Conservation (phyloP, 2,113 vertebrate genomes). For the Anarhynchus alexandrinus region DNA sequence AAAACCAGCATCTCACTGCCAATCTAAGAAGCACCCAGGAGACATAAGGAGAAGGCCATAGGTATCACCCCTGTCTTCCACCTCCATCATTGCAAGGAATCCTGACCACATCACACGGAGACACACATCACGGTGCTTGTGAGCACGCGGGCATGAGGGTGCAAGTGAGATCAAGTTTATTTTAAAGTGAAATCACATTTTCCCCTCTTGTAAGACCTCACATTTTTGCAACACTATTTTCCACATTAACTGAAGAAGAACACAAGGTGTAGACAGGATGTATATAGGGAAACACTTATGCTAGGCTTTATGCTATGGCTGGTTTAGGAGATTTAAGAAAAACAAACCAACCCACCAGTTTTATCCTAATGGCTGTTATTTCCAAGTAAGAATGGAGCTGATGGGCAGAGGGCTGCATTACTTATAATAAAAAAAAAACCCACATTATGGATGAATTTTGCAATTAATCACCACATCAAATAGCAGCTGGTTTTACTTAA, state of each 20-base stretch:
- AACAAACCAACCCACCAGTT: not conserved
- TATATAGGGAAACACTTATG: not conserved
- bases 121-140: not conserved
- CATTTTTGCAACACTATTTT: not conserved
- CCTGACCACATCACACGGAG: not conserved
- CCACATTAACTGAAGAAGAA: not conserved
- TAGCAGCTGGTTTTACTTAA: not conserved
- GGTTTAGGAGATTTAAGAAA: not conserved
- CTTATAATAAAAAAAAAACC: not conserved
- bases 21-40: not conserved
- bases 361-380: not conserved
- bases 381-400: not conserved
- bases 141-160: not conserved
- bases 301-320: not conserved
- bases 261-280: not conserved
- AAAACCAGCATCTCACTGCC: not conserved
- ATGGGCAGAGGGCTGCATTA: not conserved
- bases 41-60: not conserved
- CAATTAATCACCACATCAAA: not conserved
- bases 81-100: not conserved
- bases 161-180: not conserved
- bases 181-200: not conserved
- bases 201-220: not conserved
- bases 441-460: not conserved
- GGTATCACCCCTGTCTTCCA: not conserved